Percentiles rank a stretch among this genome's conserved stretches.
Conservation (phyloP, 2,888 invertebrate genomes). For the Crocallis elinguaria region DNA sequence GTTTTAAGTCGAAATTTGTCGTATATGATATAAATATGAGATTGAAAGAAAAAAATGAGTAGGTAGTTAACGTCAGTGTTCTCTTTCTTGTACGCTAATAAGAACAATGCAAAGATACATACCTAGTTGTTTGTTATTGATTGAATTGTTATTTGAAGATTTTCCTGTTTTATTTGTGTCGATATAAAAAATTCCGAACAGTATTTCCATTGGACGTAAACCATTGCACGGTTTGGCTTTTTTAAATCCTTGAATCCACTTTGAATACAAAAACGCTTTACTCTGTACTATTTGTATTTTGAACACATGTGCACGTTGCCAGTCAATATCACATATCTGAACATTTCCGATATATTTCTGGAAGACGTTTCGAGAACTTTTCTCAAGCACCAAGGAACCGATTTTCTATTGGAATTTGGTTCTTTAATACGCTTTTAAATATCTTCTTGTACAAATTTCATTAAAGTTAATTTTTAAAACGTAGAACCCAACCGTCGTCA, state of each 20-base stretch:
- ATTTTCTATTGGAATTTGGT: not conserved
- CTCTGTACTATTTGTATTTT: constrained; percentile 12
- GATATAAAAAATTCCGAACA: not conserved
- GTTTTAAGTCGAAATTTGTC: too few relatives aligned
- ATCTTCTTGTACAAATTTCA: not conserved
- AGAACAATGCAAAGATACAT: too few relatives aligned
- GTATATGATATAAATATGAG: too few relatives aligned
- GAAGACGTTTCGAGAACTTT: not conserved
- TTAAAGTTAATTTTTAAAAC: too few relatives aligned
- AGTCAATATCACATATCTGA: constrained; percentile 24
- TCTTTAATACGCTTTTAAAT: not conserved
- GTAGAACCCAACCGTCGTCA: too few relatives aligned
- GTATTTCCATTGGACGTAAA: constrained; percentile 16
- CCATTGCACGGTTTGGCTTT: constrained; percentile 13
- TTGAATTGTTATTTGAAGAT: not conserved
- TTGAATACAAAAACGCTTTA: constrained; percentile 20
- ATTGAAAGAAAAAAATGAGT: too few relatives aligned
- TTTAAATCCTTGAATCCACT: constrained; percentile 22
- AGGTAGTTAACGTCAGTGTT: too few relatives aligned
- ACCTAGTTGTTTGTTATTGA: too few relatives aligned
- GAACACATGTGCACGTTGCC: constrained; percentile 5
- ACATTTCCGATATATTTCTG: constrained; percentile 10
- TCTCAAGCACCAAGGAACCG: not conserved
- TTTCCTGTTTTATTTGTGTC: not conserved
- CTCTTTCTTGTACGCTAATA: too few relatives aligned